These are phyloP conservation scores for Lates calcarifer DNA, from an alignment of 2,113 vertebrate genomes.

Conservation along the genomic window DNA sequence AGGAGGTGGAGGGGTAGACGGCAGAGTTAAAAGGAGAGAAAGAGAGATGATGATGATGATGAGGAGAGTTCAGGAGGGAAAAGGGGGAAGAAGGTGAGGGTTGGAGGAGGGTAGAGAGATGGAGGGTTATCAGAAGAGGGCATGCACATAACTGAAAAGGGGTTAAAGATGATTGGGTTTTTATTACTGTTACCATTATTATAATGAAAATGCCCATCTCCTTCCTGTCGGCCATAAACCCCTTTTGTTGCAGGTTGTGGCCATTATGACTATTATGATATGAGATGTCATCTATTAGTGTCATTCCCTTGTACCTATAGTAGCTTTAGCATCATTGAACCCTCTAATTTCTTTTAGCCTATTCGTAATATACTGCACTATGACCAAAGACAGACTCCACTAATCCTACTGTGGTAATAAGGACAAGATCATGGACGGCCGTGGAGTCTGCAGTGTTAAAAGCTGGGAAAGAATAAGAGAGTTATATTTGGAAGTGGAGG, in stretches of 20 bases:
- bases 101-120: background rate
- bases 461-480: conserved; percentile 3
- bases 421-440: conserved; percentile 15
- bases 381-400: background rate
- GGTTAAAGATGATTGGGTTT: conserved; percentile 36
- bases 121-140: background rate
- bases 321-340: background rate
- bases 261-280: background rate
- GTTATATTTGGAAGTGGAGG: conserved; percentile 45
- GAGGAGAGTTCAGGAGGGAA: conserved; percentile 38
- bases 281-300: background rate
- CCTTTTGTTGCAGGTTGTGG: background rate
- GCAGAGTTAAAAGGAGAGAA: conserved; percentile 24
- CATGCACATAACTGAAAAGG: conserved; percentile 1
- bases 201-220: conserved; percentile 10
- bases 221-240: background rate
- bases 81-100: conserved; percentile 5
- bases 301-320: background rate
- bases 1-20: conserved; percentile 16
- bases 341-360: background rate
- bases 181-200: background rate
- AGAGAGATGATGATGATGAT: conserved; percentile 37
- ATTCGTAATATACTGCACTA: background rate
- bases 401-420: conserved; percentile 24
- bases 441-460: conserved; percentile 7